These are phyloP conservation scores for Callorhinus ursinus DNA, from an alignment of 2,113 vertebrate species.

Conservation along the genomic window DNA sequence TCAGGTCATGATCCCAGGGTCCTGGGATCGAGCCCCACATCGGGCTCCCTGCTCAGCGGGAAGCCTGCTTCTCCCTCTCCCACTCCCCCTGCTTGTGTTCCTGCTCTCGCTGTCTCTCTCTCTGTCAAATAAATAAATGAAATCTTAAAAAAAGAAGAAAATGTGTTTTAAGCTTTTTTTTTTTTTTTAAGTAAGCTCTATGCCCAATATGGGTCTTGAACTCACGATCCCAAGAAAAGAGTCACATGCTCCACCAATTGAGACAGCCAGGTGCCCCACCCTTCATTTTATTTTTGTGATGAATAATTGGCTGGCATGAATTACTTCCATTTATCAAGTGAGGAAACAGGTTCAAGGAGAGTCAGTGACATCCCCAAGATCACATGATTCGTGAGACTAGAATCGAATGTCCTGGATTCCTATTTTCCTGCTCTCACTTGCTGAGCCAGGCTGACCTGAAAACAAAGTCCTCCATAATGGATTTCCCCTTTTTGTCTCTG, in stretches of 20 bases:
- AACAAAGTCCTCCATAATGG: neutral
- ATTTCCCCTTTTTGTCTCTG: neutral
- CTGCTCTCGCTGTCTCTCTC: neutral
- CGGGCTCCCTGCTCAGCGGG: too few species aligned
- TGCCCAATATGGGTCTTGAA: neutral
- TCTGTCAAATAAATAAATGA: neutral
- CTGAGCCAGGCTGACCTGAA: neutral
- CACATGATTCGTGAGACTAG: neutral
- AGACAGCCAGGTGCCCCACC: neutral
- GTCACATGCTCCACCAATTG: neutral
- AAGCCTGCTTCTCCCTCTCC: neutral
- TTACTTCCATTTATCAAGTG: neutral
- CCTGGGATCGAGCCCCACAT: too few species aligned
- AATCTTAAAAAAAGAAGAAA: neutral
- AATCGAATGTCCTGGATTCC: neutral
- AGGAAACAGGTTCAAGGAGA: slow-evolving; percentile 13
- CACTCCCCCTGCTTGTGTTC: neutral
- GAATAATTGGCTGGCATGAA: neutral
- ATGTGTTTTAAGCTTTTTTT: neutral
- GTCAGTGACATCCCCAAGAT: neutral
- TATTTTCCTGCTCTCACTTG: neutral
- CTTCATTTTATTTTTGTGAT: neutral
- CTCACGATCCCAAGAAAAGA: neutral
- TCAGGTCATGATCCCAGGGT: too few species aligned
- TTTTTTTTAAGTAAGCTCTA: neutral